Percentiles rank a stretch among this genome's conserved stretches.
These are phyloP conservation scores for Orchesella flavescens DNA, from an alignment of 2,888 invertebrate species.

Conservation along the genomic window DNA sequence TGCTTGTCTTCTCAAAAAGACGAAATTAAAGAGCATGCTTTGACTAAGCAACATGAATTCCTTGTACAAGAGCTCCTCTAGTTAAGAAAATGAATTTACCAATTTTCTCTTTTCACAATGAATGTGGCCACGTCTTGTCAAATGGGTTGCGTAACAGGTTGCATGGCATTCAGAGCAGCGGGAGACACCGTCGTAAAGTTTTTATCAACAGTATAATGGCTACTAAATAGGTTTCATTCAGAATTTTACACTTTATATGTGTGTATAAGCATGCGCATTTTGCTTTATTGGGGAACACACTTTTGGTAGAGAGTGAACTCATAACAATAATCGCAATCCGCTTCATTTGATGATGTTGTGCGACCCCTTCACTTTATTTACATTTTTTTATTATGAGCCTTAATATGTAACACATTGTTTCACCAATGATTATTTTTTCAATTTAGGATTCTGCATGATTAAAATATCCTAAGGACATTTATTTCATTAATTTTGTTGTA, in stretches of 20 bases:
- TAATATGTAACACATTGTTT: too few relatives aligned
- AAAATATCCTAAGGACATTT: too few relatives aligned
- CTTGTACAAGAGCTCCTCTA: background rate
- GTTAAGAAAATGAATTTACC: conserved; percentile 51
- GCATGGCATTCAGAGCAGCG: conserved; percentile 52
- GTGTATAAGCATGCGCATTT: background rate
- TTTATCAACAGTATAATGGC: conserved; percentile 39
- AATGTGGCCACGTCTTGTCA: conserved; percentile 52
- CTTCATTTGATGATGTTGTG: too few relatives aligned
- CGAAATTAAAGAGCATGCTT: conserved; percentile 54
- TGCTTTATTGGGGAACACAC: conserved; percentile 3
- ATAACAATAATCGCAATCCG: too few relatives aligned
- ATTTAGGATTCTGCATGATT: too few relatives aligned
- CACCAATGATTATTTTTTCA: too few relatives aligned
- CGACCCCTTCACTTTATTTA: too few relatives aligned
- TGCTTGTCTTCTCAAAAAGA: conserved; percentile 52
- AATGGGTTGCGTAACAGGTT: conserved; percentile 55
- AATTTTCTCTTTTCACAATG: conserved; percentile 52
- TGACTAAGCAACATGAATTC: background rate
- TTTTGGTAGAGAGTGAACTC: background rate
- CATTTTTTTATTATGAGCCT: too few relatives aligned
- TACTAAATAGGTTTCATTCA: conserved; percentile 10
- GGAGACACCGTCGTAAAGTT: conserved; percentile 47
- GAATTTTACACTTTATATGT: conserved; percentile 7
- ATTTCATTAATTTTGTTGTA: too few relatives aligned